These are phyloP conservation scores for Pollachius pollachius DNA, from an alignment of 2,113 vertebrate species.

Conservation along the genomic window DNA sequence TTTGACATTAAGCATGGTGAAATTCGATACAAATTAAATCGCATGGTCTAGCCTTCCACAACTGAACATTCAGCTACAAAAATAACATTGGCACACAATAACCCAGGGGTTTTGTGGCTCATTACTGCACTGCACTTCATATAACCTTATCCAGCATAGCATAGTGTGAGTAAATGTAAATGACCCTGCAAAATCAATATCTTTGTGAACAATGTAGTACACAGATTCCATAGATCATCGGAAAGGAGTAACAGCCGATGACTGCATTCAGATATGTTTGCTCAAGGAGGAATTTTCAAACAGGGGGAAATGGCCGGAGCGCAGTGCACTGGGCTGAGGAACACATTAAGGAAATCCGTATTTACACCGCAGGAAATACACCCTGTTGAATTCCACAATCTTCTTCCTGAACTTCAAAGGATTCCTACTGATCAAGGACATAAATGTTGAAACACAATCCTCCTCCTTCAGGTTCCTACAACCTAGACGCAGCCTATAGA, in stretches of 20 bases:
- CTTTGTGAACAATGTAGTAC: constrained; percentile 46
- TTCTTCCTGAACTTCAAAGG: constrained; percentile 57
- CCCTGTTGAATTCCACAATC: constrained; percentile 42
- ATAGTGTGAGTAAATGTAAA: too few relatives aligned
- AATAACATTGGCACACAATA: too few relatives aligned
- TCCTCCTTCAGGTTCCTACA: constrained; percentile 18
- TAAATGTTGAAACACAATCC: constrained; percentile 17
- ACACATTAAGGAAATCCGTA: constrained; percentile 85
- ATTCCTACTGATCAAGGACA: constrained; percentile 46
- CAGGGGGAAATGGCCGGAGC: constrained; percentile 23
- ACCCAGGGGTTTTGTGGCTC: too few relatives aligned
- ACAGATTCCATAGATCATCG: not conserved
- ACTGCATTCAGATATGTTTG: constrained; percentile 20
- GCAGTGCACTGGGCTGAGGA: constrained; percentile 67
- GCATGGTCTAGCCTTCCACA: too few relatives aligned
- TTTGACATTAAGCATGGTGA: constrained; percentile 1
- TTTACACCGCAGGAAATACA: constrained; percentile 82
- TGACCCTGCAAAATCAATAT: constrained; percentile 12
- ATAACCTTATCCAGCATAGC: too few relatives aligned
- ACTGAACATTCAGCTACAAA: too few relatives aligned
- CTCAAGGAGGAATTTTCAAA: constrained; percentile 34
- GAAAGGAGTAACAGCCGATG: not conserved
- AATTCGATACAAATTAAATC: too few relatives aligned
- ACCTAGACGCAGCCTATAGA: constrained; percentile 2
- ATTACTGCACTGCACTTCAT: too few relatives aligned